Conservation (phyloP, 2,113 vertebrate species). For the Dasyurus viverrinus region DNA sequence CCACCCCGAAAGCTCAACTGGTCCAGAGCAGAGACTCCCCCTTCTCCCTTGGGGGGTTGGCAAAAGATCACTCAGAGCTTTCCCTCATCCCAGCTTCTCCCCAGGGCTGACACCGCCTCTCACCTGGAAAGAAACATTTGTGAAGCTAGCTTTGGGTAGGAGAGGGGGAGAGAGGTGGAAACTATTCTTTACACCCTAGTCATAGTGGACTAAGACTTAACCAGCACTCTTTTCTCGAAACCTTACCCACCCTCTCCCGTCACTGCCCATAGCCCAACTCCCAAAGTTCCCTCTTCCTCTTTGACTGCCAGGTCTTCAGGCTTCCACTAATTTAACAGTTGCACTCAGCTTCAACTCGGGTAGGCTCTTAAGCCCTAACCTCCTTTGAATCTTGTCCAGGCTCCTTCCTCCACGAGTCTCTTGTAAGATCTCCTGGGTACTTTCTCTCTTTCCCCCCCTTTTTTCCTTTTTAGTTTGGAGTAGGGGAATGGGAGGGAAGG, state of each 20-base stretch:
- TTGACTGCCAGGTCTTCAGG: not conserved
- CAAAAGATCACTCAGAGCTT: conserved; percentile 1
- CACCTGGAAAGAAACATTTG: not conserved
- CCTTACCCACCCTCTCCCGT: not conserved
- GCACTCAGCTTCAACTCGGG: not conserved
- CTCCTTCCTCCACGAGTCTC: not conserved
- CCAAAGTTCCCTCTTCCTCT: not conserved
- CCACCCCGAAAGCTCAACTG: not conserved
- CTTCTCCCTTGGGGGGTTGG: not conserved
- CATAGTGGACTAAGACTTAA: not conserved
- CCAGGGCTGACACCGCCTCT: not conserved
- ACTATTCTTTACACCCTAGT: not conserved
- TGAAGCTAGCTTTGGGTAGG: not conserved
- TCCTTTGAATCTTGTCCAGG: not conserved
- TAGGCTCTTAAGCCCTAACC: not conserved
- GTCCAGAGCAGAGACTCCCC: not conserved
- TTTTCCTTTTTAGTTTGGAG: not conserved
- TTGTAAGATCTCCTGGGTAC: not conserved
- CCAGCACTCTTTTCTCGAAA: not conserved
- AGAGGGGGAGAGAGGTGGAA: not conserved
- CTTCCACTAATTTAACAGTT: not conserved
- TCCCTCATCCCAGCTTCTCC: not conserved
- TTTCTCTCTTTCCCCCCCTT: not conserved
- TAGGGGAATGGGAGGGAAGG: not conserved
- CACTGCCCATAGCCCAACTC: not conserved